Base-by-base conservation (phyloP, 2,888 invertebrate species). In the Zhuqinia jingwanae region DNA sequence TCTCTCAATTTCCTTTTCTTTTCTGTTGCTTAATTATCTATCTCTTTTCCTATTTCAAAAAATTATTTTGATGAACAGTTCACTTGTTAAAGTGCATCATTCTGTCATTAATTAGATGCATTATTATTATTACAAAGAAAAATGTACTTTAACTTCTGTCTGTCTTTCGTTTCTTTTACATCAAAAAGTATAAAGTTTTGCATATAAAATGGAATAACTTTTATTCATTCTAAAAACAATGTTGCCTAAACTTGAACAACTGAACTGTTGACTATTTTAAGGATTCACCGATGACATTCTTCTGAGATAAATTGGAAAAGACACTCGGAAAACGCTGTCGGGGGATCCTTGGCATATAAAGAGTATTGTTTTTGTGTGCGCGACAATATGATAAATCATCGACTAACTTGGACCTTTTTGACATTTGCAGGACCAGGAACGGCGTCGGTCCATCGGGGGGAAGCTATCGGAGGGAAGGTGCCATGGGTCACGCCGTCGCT, bases 401-500 rank as follows among this genome's bases (percentile, higher is more conserved):
- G 6, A 25, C 47, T 75, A 75, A 83, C 22, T 50, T 36, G n/a
- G n/a, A 3, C 22, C 0, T 65, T 53, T 58, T 73, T 20, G 11
- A 20, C n/a, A 53, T 27, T 73, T 75, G 90, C 92, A 92, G 92
- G 92, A 91, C 92, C 92, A 92, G 92, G 92, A 92, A 92, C 92
- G 91, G 91, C 92, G 56, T 93, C 93, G 90, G 92, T 92, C 87
- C 93, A 93, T 92, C 93, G 92, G 92, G 93, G 89, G 89, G 84
- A 90, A 89, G 83, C 85, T 81, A 88, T 88, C 88, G 88, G 89
- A 87, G 75, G 88, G 85, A 80, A 89, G 89, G 94, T 94, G 92
- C 93, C 94, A 92, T 94, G 94, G 93, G 94, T 94, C 93, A 94
- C 95, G 91, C 94, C 91, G 93, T 94, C 92, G 90, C 94, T 92